Evolutionary conservation across 2,797 vertebrate species (phyloP).

Genomic region (Malurus splendens): DNA sequence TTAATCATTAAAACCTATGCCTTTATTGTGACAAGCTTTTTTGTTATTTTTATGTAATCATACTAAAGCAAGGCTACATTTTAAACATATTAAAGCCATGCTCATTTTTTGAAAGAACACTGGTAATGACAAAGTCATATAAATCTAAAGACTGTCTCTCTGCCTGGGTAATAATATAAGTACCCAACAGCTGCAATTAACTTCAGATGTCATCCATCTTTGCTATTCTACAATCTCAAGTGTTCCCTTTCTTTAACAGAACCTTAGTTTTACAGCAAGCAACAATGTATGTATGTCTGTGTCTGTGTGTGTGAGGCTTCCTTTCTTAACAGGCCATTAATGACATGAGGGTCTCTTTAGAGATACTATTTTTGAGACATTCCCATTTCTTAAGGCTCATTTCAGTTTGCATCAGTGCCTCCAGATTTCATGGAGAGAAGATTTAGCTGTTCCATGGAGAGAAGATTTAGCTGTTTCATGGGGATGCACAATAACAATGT

Average conservation of each 20-base stretch:
- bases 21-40: neutral
- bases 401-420: neutral
- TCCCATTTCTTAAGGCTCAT: neutral
- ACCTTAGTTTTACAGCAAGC: neutral
- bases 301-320: neutral
- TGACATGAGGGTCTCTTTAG: neutral
- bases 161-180: neutral
- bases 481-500: neutral
- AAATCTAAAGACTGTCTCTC: neutral
- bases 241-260: neutral
- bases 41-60: neutral
- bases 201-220: neutral
- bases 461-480: neutral
- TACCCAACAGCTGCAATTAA: neutral
- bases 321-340: neutral
- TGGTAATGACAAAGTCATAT: neutral
- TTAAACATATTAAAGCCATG: neutral
- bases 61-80: neutral
- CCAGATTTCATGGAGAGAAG: neutral
- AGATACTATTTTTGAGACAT: neutral
- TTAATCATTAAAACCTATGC: neutral
- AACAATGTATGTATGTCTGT: neutral
- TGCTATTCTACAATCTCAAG: neutral
- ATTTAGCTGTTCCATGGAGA: neutral
- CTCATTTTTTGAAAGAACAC: neutral